A percentile compares a stretch with the other conserved stretches of the same genome.
Evolutionary conservation across 1,140 invertebrate species (phyloP).

Genomic region (Paraescarpia echinospica): DNA sequence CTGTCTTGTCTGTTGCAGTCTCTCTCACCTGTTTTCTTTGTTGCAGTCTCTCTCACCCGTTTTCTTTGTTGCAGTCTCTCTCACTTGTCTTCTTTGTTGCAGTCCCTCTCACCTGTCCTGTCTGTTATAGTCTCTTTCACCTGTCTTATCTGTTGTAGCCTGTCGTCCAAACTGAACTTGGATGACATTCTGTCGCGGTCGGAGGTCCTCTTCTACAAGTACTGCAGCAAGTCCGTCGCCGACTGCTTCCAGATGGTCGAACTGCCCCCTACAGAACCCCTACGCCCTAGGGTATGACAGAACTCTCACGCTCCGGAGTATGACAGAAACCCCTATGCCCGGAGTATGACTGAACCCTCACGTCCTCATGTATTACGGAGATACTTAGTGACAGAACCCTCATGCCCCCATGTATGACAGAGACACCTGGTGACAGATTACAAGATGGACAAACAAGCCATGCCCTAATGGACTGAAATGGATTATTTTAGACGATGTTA

Average conservation of each 20-base stretch:
- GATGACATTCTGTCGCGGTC: slow-evolving; percentile 47
- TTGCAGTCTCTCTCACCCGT: too few species aligned
- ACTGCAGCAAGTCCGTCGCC: slow-evolving; percentile 51
- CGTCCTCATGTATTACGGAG: not conserved
- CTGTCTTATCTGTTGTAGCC: slow-evolving; percentile 23
- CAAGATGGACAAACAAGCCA: not conserved
- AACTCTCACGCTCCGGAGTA: too few species aligned
- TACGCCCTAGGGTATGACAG: not conserved
- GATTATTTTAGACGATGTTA: not conserved
- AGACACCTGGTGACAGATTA: not conserved
- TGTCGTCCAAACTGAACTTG: slow-evolving; percentile 44
- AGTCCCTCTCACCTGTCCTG: too few species aligned
- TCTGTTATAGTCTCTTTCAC: not conserved
- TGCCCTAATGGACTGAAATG: not conserved
- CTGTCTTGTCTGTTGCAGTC: too few species aligned
- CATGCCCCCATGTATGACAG: not conserved
- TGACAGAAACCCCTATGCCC: too few species aligned
- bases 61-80: too few species aligned
- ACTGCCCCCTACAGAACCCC: not conserved
- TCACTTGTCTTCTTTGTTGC: too few species aligned
- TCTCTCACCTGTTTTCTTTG: too few species aligned
- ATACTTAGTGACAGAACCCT: not conserved
- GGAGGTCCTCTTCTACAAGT: slow-evolving; percentile 49
- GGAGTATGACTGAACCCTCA: too few species aligned
- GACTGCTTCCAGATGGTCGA: slow-evolving; percentile 53